A percentile compares a stretch with the other conserved stretches of the same genome.
phyloP scores from a whole-genome alignment of 1,140 invertebrate species.

The Papilio machaon region DNA sequence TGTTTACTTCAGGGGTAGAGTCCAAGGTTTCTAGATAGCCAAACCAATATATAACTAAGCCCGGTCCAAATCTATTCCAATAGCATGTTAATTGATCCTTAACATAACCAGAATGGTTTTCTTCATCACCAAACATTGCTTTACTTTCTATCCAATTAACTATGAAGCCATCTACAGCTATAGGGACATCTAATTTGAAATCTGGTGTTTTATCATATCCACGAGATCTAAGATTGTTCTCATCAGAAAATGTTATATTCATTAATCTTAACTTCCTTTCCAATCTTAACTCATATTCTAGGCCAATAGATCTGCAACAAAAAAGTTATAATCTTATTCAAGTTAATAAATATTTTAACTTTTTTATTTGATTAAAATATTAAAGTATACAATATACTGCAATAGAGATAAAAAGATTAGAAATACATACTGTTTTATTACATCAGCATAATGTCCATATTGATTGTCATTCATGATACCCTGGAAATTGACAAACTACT shows the following conservation, averaged over 20 bases:
- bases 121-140: slow-evolving; percentile 94
- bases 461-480: slow-evolving; percentile 88
- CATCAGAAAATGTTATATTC: slow-evolving; percentile 87
- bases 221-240: slow-evolving; percentile 89
- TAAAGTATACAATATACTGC: neutral
- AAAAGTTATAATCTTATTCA: slow-evolving; percentile 11
- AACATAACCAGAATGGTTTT: slow-evolving; percentile 91
- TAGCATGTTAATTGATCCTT: slow-evolving; percentile 95
- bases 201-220: slow-evolving; percentile 98
- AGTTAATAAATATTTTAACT: too few species aligned
- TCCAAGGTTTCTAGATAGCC: slow-evolving; percentile 89
- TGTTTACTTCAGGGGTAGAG: slow-evolving; percentile 76
- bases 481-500: slow-evolving; percentile 60
- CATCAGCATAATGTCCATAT: slow-evolving; percentile 89
- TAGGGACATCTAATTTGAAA: slow-evolving; percentile 94
- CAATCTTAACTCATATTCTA: slow-evolving; percentile 78
- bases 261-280: slow-evolving; percentile 74
- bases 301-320: slow-evolving; percentile 74
- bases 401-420: slow-evolving; percentile 18
- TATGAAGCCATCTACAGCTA: slow-evolving; percentile 92
- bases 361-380: too few species aligned
- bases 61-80: slow-evolving; percentile 97
- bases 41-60: slow-evolving; percentile 98
- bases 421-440: slow-evolving; percentile 84
- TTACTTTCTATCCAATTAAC: slow-evolving; percentile 99